phyloP scores from a whole-genome alignment of 2,113 vertebrate genomes.

The Protobothrops flavoviridis region DNA sequence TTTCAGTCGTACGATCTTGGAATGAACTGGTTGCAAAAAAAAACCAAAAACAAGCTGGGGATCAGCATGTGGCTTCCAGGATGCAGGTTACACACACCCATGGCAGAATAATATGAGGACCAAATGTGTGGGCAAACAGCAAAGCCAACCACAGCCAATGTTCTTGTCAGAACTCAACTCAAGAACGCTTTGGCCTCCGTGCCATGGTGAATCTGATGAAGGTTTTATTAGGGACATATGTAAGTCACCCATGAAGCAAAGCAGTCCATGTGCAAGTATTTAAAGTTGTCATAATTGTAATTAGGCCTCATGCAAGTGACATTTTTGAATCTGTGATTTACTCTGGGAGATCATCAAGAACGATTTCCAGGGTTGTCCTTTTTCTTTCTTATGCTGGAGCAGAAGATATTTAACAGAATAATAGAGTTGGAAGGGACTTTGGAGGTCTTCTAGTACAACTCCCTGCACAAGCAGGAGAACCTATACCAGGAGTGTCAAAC shows the following conservation, averaged over 20 bases:
- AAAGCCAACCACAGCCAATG: conserved; percentile 34
- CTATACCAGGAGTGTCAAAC: background rate
- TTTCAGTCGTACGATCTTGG: background rate
- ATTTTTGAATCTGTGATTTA: conserved; percentile 35
- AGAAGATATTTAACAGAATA: background rate
- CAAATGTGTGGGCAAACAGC: conserved; percentile 3
- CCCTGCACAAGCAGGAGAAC: background rate
- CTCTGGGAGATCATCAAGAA: conserved; percentile 29
- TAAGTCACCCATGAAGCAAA: conserved; percentile 46
- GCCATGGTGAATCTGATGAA: conserved; percentile 34
- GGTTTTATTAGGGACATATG: conserved; percentile 45
- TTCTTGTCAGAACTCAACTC: conserved; percentile 43
- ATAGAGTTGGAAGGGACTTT: background rate
- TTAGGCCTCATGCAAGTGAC: conserved; percentile 41
- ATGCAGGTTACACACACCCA: background rate
- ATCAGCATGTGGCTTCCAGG: background rate
- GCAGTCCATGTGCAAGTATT: conserved; percentile 38
- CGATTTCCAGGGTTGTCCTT: conserved; percentile 13
- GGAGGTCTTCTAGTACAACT: background rate
- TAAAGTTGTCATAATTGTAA: conserved; percentile 31
- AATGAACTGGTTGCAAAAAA: background rate
- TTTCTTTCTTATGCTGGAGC: conserved; percentile 5
- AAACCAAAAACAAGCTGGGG: background rate
- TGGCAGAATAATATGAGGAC: background rate
- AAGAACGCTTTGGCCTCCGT: conserved; percentile 29